These are phyloP conservation scores for Mormyrops boulengeri DNA, from an alignment of 2,797 vertebrate genomes.

Conservation along the genomic window DNA sequence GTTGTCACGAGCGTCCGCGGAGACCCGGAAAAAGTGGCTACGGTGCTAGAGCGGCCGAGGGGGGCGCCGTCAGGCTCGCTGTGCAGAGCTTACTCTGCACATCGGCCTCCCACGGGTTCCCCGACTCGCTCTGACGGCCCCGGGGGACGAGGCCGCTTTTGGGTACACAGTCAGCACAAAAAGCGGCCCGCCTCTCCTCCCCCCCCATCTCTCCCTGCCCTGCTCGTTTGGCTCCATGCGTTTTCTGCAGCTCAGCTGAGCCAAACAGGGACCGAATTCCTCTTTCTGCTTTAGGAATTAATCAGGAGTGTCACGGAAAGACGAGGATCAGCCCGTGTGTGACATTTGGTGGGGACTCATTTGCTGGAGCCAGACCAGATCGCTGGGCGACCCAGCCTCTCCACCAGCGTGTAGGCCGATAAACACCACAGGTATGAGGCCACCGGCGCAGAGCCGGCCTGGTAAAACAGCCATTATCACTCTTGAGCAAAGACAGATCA, in stretches of 20 bases:
- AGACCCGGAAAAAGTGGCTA: not conserved
- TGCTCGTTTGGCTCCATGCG: not conserved
- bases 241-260: not conserved
- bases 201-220: not conserved
- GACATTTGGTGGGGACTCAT: not conserved
- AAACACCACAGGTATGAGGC: not conserved
- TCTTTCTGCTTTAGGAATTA: not conserved
- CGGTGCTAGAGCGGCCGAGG: not conserved
- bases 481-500: slow-evolving; percentile 32
- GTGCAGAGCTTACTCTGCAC: not conserved
- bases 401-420: not conserved
- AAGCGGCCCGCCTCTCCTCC: not conserved
- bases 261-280: not conserved
- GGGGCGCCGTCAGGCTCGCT: not conserved
- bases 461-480: slow-evolving; percentile 14
- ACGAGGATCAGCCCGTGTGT: not conserved
- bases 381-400: not conserved
- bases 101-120: not conserved
- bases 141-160: not conserved
- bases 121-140: not conserved
- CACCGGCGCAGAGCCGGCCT: not conserved
- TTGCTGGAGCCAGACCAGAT: not conserved
- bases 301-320: not conserved
- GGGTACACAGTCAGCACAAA: not conserved
- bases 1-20: not conserved